Evolutionary conservation across 1,140 invertebrate species (phyloP).

Genomic region (Zaprionus tsacasi): DNA sequence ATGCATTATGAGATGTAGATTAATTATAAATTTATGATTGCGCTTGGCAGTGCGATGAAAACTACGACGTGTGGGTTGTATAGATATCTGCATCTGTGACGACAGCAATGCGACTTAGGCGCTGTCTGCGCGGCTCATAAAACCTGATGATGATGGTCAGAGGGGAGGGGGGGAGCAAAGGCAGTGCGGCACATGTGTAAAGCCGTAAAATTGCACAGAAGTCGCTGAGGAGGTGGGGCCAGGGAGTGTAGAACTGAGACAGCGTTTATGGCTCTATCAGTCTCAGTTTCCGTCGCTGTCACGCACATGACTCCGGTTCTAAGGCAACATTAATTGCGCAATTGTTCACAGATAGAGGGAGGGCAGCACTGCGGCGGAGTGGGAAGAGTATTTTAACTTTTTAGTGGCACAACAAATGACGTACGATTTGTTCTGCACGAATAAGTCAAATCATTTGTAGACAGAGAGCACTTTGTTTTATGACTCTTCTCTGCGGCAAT

Average conservation of each 20-base stretch:
- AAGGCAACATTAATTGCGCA: constrained; percentile 77
- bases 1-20: constrained; percentile 44
- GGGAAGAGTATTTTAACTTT: constrained; percentile 48
- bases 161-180: background rate
- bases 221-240: constrained; percentile 41
- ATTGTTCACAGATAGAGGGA: constrained; percentile 52
- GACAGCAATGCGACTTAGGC: constrained; percentile 27
- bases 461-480: constrained; percentile 80
- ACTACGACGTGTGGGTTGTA: constrained; percentile 6
- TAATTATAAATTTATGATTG: constrained; percentile 81
- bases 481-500: constrained; percentile 70
- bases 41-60: constrained; percentile 52
- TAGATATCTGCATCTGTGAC: constrained; percentile 16
- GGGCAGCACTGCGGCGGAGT: background rate
- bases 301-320: constrained; percentile 67
- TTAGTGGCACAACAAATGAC: constrained; percentile 78
- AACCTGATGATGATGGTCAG: constrained; percentile 29
- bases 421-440: constrained; percentile 81
- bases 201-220: constrained; percentile 69
- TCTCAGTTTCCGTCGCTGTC: constrained; percentile 59
- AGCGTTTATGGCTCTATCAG: constrained; percentile 76
- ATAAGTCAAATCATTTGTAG: constrained; percentile 81
- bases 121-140: constrained; percentile 65
- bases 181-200: constrained; percentile 64
- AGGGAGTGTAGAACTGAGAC: constrained; percentile 64